These are phyloP conservation scores for Sesia bembeciformis DNA, from an alignment of 2,888 invertebrate genomes.

Conservation along the genomic window DNA sequence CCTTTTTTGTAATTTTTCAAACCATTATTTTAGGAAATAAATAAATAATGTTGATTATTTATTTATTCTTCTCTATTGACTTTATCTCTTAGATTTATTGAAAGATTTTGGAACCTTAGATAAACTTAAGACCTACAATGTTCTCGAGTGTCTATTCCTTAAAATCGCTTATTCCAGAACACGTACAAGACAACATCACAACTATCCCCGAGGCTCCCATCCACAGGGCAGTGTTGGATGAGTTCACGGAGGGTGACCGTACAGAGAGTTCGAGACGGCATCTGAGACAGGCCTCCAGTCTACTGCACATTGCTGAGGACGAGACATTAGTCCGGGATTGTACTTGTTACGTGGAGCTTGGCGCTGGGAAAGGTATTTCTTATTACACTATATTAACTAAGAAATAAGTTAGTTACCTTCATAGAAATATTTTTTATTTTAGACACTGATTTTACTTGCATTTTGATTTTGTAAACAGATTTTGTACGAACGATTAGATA, in stretches of 20 bases:
- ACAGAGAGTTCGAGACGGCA: slow-evolving; percentile 81
- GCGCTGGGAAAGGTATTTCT: slow-evolving; percentile 87
- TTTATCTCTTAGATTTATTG: no score
- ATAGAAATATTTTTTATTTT: neutral
- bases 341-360: slow-evolving; percentile 89
- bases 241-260: slow-evolving; percentile 59
- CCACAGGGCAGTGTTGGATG: slow-evolving; percentile 32
- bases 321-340: slow-evolving; percentile 73
- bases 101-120: no score
- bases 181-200: slow-evolving; percentile 34
- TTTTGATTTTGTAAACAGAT: neutral
- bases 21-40: no score
- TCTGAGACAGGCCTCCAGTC: slow-evolving; percentile 83
- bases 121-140: no score
- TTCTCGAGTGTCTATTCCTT: no score
- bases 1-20: no score
- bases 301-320: slow-evolving; percentile 80
- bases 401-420: neutral
- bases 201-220: slow-evolving; percentile 29
- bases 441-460: neutral
- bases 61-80: no score
- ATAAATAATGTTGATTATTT: no score
- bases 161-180: slow-evolving; percentile 19
- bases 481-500: no score
- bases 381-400: no score